Percentiles rank a stretch among this genome's conserved stretches.
Evolutionary conservation across 1,140 invertebrate species (phyloP).

Genomic region (Drosophila virilis): DNA sequence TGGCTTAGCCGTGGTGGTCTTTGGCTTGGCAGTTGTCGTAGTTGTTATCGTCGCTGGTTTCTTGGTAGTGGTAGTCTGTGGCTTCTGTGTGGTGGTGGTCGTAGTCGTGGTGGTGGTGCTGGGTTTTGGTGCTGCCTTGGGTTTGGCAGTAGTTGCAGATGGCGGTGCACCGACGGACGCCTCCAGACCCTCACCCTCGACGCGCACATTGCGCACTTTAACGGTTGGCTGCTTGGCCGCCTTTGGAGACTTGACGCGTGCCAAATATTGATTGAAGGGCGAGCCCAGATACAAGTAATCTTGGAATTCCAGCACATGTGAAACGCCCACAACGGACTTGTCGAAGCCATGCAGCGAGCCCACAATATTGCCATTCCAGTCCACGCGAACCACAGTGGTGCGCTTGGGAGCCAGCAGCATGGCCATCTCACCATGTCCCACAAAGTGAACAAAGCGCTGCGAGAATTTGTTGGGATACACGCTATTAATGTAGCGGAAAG

Average conservation of each 20-base stretch:
- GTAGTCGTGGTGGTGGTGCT: slow-evolving; percentile 52
- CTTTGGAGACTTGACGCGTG: slow-evolving; percentile 86
- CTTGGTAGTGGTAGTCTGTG: slow-evolving; percentile 50
- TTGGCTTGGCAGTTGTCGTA: slow-evolving; percentile 45
- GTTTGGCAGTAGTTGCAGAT: slow-evolving; percentile 40
- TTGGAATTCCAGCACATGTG: slow-evolving; percentile 87
- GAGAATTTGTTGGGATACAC: slow-evolving; percentile 84
- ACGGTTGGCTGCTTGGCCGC: slow-evolving; percentile 84
- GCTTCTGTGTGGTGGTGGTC: slow-evolving; percentile 40
- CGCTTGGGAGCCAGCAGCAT: slow-evolving; percentile 79
- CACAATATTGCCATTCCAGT: slow-evolving; percentile 88
- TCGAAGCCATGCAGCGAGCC: slow-evolving; percentile 86
- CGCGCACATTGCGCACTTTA: slow-evolving; percentile 77
- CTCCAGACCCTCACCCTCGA: slow-evolving; percentile 73
- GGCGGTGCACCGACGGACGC: slow-evolving; percentile 60
- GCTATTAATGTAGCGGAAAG: slow-evolving; percentile 86
- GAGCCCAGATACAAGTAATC: slow-evolving; percentile 86
- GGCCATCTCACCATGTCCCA: slow-evolving; percentile 84
- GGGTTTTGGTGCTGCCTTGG: slow-evolving; percentile 46
- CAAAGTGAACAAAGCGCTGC: slow-evolving; percentile 82
- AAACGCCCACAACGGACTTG: slow-evolving; percentile 83
- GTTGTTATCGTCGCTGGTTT: slow-evolving; percentile 81
- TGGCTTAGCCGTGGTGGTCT: slow-evolving; percentile 47
- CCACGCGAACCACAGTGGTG: slow-evolving; percentile 86
- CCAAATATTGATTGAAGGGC: slow-evolving; percentile 89